A percentile compares a stretch with the other conserved stretches of the same genome.
phyloP scores from a whole-genome alignment of 2,888 invertebrate genomes.

The Seira musarum region DNA sequence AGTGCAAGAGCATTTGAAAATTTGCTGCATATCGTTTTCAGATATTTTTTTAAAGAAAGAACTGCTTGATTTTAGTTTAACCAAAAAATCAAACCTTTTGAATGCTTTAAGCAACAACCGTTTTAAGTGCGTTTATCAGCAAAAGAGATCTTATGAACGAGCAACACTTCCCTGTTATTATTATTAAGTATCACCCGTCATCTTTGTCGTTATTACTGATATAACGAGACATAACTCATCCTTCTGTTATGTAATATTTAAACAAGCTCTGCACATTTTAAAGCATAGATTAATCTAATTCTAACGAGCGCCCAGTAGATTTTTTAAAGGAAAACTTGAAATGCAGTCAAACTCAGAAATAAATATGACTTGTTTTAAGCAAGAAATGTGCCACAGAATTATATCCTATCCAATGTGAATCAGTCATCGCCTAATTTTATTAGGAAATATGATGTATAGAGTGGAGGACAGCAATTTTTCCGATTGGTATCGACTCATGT shows the following conservation, averaged over 20 bases:
- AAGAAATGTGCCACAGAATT: too few relatives aligned
- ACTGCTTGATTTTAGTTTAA: too few relatives aligned
- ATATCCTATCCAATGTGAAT: too few relatives aligned
- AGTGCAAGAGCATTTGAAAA: too few relatives aligned
- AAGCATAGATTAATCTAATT: background rate
- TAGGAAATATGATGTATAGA: background rate
- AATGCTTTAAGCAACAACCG: background rate
- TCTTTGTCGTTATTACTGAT: slow-evolving; percentile 52
- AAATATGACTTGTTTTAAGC: too few relatives aligned
- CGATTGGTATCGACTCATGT: background rate
- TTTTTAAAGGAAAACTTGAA: background rate
- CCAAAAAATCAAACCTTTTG: too few relatives aligned
- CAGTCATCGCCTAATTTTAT: background rate
- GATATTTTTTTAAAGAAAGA: too few relatives aligned
- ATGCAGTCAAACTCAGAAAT: too few relatives aligned
- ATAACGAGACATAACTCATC: slow-evolving; percentile 53
- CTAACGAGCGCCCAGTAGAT: background rate
- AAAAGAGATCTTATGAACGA: slow-evolving; percentile 35
- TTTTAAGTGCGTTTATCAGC: slow-evolving; percentile 40
- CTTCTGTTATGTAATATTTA: slow-evolving; percentile 27
- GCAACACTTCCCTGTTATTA: slow-evolving; percentile 32
- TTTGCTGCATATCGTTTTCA: too few relatives aligned
- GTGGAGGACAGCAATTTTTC: background rate
- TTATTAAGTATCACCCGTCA: slow-evolving; percentile 54
- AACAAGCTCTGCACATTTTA: background rate